A percentile compares a stretch with the other conserved stretches of the same genome.
Evolutionary conservation across 2,797 vertebrate species (phyloP).

Genomic region (Sebastes wilsoni): DNA sequence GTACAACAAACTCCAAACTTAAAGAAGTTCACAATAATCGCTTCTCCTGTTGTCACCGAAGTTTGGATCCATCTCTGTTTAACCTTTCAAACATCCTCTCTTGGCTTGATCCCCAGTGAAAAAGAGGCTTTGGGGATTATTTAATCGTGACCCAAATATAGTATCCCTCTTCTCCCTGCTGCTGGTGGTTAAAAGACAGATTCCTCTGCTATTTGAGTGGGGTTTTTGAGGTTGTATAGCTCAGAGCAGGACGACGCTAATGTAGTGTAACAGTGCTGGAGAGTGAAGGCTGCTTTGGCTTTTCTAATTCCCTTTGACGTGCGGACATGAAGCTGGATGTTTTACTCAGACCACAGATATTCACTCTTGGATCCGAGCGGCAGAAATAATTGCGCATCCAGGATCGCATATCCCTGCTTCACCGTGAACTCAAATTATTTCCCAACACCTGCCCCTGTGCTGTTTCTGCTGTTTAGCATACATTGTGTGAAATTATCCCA

Average conservation of each 20-base stretch:
- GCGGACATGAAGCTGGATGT: slow-evolving; percentile 62
- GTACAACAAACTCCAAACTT: slow-evolving; percentile 30
- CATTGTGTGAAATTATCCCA: slow-evolving; percentile 58
- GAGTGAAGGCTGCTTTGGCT: slow-evolving; percentile 55
- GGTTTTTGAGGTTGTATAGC: slow-evolving; percentile 54
- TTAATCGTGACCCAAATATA: slow-evolving; percentile 78
- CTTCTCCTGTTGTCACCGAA: slow-evolving; percentile 50
- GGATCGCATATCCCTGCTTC: slow-evolving; percentile 19
- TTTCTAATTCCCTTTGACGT: slow-evolving; percentile 70
- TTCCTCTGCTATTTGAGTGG: slow-evolving; percentile 49
- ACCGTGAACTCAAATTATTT: slow-evolving; percentile 46
- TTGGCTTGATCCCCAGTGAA: slow-evolving; percentile 61
- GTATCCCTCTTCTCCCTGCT: slow-evolving; percentile 37
- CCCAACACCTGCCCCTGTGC: slow-evolving; percentile 50
- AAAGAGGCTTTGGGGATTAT: slow-evolving; percentile 77
- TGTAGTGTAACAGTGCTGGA: slow-evolving; percentile 49
- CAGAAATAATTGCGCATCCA: slow-evolving; percentile 43
- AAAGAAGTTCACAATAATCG: slow-evolving; percentile 50
- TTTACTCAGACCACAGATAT: slow-evolving; percentile 55
- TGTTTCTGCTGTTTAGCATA: slow-evolving; percentile 59
- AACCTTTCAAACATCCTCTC: slow-evolving; percentile 68
- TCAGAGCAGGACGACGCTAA: slow-evolving; percentile 53
- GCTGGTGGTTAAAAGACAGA: slow-evolving; percentile 64
- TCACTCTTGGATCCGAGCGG: slow-evolving; percentile 33
- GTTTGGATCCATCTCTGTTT: slow-evolving; percentile 66